Percentiles rank a stretch among this genome's conserved stretches.
Conservation (phyloP, 35 echinoderm and acorn worm species). For the Heliocidaris erythrogramma region DNA sequence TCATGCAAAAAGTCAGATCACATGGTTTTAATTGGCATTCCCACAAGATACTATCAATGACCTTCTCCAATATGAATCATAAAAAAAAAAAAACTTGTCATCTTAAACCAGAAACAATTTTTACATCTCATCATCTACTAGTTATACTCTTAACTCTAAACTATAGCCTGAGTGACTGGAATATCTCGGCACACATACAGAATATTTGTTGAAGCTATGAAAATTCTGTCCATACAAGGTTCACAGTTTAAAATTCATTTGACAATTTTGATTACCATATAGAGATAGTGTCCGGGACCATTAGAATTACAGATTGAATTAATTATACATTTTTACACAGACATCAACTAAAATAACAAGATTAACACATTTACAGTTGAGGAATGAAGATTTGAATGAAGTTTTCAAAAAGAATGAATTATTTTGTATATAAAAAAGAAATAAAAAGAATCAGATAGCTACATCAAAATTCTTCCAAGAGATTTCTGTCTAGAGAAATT, state of each 20-base stretch:
- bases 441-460: neutral
- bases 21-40: too few species aligned
- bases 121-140: neutral
- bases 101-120: too few species aligned
- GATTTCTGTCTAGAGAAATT: neutral
- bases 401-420: neutral
- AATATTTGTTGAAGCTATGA: too few species aligned
- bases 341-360: neutral
- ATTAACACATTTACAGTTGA: neutral
- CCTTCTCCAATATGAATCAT: too few species aligned
- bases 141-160: too few species aligned
- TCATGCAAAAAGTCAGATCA: neutral
- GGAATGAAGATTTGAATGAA: neutral
- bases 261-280: too few species aligned
- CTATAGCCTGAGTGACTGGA: too few species aligned
- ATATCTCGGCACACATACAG: too few species aligned
- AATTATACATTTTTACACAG: neutral
- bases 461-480: neutral
- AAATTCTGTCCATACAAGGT: too few species aligned
- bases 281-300: neutral
- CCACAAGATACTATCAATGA: too few species aligned
- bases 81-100: too few species aligned
- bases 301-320: neutral
- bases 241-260: too few species aligned
- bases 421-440: neutral